A percentile compares a stretch with the other conserved stretches of the same genome.
phyloP scores from a whole-genome alignment of 2,113 vertebrate species.

The Phalacrocorax aristotelis region DNA sequence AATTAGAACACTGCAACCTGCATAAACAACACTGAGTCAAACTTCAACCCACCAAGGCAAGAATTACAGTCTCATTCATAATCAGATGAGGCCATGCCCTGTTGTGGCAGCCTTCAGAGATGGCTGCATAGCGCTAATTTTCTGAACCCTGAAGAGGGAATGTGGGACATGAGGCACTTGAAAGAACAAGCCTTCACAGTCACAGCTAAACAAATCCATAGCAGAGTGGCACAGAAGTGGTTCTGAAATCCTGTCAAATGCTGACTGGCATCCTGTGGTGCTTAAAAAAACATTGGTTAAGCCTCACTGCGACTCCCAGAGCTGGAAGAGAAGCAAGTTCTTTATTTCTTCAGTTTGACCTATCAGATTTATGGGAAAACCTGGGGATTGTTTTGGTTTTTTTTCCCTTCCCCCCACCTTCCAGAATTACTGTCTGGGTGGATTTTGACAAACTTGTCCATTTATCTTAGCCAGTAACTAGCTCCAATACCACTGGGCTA shows the following conservation, averaged over 20 bases:
- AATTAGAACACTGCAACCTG: background rate
- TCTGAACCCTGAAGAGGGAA: background rate
- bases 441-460: background rate
- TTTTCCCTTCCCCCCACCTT: rapidly evolving
- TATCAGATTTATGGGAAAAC: background rate
- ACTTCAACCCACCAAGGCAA: background rate
- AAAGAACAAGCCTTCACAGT: background rate
- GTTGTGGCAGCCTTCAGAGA: background rate
- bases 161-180: background rate
- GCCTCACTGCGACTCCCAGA: background rate
- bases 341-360: background rate
- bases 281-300: background rate
- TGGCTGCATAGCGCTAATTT: background rate
- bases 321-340: background rate
- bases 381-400: background rate
- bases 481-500: background rate
- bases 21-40: background rate
- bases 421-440: background rate
- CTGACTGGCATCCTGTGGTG: background rate
- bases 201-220: background rate
- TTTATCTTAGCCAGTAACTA: background rate
- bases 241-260: background rate
- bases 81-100: background rate
- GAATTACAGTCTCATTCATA: background rate
- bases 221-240: background rate